Evolutionary conservation across 2,797 vertebrate genomes (phyloP).

Genomic region (Ctenosaura bakeri): DNA sequence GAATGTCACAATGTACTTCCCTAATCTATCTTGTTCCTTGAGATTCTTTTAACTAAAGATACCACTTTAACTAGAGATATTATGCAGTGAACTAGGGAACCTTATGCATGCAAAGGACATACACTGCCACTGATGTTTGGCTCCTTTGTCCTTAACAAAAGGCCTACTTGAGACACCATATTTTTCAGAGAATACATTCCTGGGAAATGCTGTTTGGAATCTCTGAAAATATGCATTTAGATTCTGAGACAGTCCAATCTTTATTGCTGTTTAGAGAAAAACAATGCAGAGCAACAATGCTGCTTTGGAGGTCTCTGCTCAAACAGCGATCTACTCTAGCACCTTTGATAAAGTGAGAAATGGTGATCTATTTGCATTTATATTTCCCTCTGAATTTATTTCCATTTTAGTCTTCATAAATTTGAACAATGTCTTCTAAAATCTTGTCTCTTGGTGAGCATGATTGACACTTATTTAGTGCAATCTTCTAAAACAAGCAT

Average conservation of each 20-base stretch:
- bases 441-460: constrained; percentile 12
- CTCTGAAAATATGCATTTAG: constrained; percentile 10
- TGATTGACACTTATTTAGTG: not conserved
- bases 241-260: not conserved
- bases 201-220: not conserved
- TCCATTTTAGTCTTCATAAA: constrained; percentile 33
- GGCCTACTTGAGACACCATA: not conserved
- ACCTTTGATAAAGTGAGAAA: constrained; percentile 21
- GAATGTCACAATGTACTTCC: too few species aligned
- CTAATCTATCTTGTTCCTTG: not conserved
- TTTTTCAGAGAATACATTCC: not conserved
- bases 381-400: constrained; percentile 6
- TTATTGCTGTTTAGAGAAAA: not conserved
- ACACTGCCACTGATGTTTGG: not conserved
- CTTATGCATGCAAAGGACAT: not conserved
- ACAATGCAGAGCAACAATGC: not conserved
- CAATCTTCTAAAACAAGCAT: constrained; percentile 37
- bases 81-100: not conserved
- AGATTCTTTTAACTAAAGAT: not conserved
- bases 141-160: not conserved
- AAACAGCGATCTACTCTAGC: not conserved
- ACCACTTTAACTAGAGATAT: not conserved
- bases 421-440: constrained; percentile 11
- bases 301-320: constrained; percentile 13
- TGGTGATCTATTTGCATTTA: constrained; percentile 1